Percentiles rank a stretch among this genome's conserved stretches.
These are phyloP conservation scores for Schizopygopsis malacanthus DNA, from an alignment of 2,797 vertebrate species.

Conservation along the genomic window DNA sequence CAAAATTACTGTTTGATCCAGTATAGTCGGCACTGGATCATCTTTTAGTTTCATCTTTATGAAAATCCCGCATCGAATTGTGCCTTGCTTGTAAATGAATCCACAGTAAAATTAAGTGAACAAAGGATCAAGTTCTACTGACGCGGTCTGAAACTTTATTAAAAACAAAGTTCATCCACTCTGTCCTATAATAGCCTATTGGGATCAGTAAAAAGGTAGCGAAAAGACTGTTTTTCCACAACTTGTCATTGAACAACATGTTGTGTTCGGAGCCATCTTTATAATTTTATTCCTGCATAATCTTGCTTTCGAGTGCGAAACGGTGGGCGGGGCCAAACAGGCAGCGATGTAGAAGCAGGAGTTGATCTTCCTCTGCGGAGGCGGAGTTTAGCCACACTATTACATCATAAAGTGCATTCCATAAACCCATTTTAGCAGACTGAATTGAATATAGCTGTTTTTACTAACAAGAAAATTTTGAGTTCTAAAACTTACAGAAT, in stretches of 20 bases:
- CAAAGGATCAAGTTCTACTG: too few species aligned
- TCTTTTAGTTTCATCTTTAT: too few species aligned
- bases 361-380: neutral
- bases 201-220: neutral
- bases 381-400: neutral
- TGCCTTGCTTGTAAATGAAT: too few species aligned
- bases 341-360: neutral
- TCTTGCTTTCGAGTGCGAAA: neutral
- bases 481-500: too few species aligned
- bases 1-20: too few species aligned
- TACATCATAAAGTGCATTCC: neutral
- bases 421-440: neutral
- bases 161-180: neutral
- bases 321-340: neutral
- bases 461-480: neutral
- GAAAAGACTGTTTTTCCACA: too few species aligned
- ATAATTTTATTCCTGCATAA: neutral
- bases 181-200: neutral
- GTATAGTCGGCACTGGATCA: too few species aligned
- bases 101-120: too few species aligned
- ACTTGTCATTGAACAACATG: too few species aligned
- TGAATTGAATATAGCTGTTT: neutral
- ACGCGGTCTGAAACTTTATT: too few species aligned
- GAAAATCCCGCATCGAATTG: too few species aligned
- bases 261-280: neutral